phyloP scores from a whole-genome alignment of 2,797 vertebrate genomes.

The Arnoldichthys spilopterus region DNA sequence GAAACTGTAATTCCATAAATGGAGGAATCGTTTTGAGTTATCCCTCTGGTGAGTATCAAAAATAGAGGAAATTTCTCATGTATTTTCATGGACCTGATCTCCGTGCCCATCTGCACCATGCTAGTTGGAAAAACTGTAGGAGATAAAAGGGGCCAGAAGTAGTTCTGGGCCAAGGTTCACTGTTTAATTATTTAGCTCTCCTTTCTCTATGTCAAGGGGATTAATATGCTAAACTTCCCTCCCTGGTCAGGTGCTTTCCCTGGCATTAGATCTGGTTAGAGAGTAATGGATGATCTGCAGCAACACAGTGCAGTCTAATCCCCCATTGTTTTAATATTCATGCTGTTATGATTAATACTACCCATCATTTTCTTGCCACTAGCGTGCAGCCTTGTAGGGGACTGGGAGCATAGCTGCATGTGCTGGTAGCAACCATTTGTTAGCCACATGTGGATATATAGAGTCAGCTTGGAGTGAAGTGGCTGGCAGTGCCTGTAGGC shows the following conservation, averaged over 20 bases:
- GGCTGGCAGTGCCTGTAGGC: conserved; percentile 69
- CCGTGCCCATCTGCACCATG: conserved; percentile 14
- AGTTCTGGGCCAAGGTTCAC: conserved; percentile 56
- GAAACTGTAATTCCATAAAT: neutral
- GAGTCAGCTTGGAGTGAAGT: conserved; percentile 65
- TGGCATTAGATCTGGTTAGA: conserved; percentile 68
- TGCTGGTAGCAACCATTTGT: conserved; percentile 61
- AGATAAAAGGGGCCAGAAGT: conserved; percentile 39
- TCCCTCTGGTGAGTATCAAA: neutral
- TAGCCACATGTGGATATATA: conserved; percentile 44
- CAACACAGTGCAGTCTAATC: conserved; percentile 70
- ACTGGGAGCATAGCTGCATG: conserved; percentile 57
- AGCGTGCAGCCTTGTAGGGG: conserved; percentile 49
- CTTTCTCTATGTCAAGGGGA: conserved; percentile 62
- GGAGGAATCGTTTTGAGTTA: neutral
- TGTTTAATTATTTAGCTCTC: conserved; percentile 66
- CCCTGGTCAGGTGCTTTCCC: conserved; percentile 66
- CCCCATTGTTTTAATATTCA: conserved; percentile 75
- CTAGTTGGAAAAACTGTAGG: conserved; percentile 30
- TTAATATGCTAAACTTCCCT: conserved; percentile 73
- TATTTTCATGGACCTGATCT: conserved; percentile 22
- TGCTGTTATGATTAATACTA: conserved; percentile 77
- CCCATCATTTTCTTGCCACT: conserved; percentile 63
- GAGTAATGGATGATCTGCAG: conserved; percentile 73
- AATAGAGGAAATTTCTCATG: neutral